Evolutionary conservation across 2,113 vertebrate species (phyloP).

Genomic region (Tylochromis polylepis): DNA sequence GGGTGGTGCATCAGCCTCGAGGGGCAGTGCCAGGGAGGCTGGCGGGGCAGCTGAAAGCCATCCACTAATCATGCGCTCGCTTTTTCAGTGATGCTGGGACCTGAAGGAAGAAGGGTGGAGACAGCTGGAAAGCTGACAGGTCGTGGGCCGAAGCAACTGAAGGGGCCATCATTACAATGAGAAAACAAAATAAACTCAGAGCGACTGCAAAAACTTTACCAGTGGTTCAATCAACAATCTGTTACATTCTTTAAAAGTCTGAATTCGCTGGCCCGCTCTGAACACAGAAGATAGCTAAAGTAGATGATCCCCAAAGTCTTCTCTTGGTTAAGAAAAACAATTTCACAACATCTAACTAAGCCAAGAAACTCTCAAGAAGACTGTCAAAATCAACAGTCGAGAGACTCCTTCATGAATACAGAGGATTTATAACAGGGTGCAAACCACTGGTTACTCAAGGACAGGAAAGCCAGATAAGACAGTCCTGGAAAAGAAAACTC

Average conservation of each 20-base stretch:
- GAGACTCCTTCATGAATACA: not conserved
- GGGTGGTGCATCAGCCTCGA: too few relatives aligned
- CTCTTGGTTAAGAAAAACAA: not conserved
- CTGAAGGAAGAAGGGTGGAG: too few relatives aligned
- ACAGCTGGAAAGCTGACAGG: too few relatives aligned
- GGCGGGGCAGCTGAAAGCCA: too few relatives aligned
- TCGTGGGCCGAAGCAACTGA: not conserved
- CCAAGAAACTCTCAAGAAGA: not conserved
- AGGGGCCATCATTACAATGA: not conserved
- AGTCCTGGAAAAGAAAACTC: too few relatives aligned
- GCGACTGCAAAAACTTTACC: not conserved
- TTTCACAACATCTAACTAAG: not conserved
- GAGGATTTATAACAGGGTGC: too few relatives aligned
- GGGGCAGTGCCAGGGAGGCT: too few relatives aligned
- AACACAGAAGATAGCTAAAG: not conserved
- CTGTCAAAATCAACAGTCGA: not conserved
- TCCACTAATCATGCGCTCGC: too few relatives aligned
- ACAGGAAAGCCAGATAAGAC: too few relatives aligned
- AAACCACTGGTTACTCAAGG: too few relatives aligned
- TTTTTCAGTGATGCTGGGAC: too few relatives aligned
- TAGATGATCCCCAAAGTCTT: not conserved
- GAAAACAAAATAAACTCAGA: not conserved
- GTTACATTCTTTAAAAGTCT: not conserved
- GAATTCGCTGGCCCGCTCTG: not conserved
- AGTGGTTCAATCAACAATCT: not conserved